Evolutionary conservation across 2,888 invertebrate genomes (phyloP), one percentile per base, ranked within the genome.

Genomic region (Temnothorax rugatulus): DNA sequence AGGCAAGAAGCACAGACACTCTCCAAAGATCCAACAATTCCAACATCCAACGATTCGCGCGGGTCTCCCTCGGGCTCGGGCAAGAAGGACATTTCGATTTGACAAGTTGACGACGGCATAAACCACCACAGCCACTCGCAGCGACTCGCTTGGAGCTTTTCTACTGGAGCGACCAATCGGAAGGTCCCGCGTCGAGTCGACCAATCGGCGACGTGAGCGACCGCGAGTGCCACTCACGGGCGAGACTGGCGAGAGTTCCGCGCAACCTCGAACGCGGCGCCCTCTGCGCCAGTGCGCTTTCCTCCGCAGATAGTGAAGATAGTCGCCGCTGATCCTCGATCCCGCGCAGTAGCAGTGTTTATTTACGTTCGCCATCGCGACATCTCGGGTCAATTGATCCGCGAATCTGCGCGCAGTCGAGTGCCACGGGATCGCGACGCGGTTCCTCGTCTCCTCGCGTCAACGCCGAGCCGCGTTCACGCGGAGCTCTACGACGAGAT

Each of bases 281-380:
- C 89, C 87, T 82, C 90, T 90, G 25, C 21, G 52, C 52, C 5
- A 63, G 41, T 8, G 57, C 44, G 71, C n/a, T 47, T 63, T 63
- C 52, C 84, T 88, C 84, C 68, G 9, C n/a, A 29, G 25, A 52
- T 90, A 90, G 93, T 91, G 13, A 13, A 41, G 25, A 52, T 90
- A 90, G 93, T 91, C 88, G 15, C 9, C 50, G 57, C 21, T 44
- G 54, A 5, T 73, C 9, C 29, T 44, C n/a, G 59, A 59, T 81
- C 44, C 88, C 91, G 91, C 92, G 93, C 88, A 93, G 89, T 92
- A 90, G 86, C 88, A 13, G 90, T 93, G 93, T 93, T 93, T 93
- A 93, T 93, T 93, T 93, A 93, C 92, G 90, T 92, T 81, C 85
- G 57, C 34, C 57, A 59, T 73, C 47, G 41, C 21, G 25, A 74